Evolutionary conservation across 2,797 vertebrate species (phyloP), one percentile per base, ranked within the genome.

Genomic region (Vultur gryphus): DNA sequence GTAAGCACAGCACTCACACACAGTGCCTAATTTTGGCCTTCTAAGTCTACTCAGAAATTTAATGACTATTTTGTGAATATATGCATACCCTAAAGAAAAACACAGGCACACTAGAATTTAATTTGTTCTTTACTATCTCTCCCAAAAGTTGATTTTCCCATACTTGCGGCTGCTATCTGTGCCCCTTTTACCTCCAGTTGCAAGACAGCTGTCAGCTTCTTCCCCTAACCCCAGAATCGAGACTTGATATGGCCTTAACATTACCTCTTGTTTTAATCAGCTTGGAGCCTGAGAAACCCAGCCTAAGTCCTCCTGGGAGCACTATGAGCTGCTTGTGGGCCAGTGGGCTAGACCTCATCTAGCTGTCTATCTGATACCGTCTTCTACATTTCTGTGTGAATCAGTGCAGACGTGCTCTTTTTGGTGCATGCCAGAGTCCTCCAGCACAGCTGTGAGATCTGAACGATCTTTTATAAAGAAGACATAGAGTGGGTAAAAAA

Each of bases 201-300:
- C 93, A 87, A 90, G 96, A 92, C 98, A 98, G 98, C 98, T 98
- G 98, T 98, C 95, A 96, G 94, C 91, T 89, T 97, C 92, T 97
- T 97, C 96, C 89, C 78, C 84, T 95, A 93, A 49, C 91, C 96
- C 92, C 95, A 97, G 92, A 92, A 95, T 37, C 4, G 24, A 98
- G 97, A 97, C 95, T 97, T 49, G 93, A 96, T 96, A 97, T 96
- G 97, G 97, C 97, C 97, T 98, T 96, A 95, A 75, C 89, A 86
- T 97, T 97, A 97, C 97, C 95, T 97, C 97, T 96, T 94, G 94
- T 96, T 97, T 97, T 98, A 98, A 98, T 98, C 97, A 98, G 97
- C 93, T 87, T 73, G 31, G 95, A 98, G 97, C 97, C 97, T 97
- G 97, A 98, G 98, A 98, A 98, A 97, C 90, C 57, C 95, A 94